phyloP scores from a whole-genome alignment of 2,797 vertebrate species.

The Falco cherrug region DNA sequence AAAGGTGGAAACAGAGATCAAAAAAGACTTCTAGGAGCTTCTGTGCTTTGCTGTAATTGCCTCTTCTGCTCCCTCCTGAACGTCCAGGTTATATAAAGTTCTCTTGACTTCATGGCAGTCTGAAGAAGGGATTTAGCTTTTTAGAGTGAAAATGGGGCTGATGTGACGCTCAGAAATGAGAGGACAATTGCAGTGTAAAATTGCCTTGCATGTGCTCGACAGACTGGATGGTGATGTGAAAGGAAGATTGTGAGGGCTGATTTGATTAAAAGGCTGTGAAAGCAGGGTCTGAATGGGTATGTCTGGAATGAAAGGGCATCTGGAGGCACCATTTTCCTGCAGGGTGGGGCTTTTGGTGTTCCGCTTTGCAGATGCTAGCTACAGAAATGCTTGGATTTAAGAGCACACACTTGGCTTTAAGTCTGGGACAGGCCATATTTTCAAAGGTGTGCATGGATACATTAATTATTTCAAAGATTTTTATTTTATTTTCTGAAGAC shows the following conservation, averaged over 20 bases:
- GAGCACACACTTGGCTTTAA: background rate
- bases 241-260: slow-evolving; percentile 40
- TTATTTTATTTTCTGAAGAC: background rate
- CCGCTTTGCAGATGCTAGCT: background rate
- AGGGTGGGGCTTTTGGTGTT: background rate
- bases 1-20: background rate
- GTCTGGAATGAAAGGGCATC: slow-evolving; percentile 12
- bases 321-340: background rate
- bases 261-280: slow-evolving; percentile 56
- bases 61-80: background rate
- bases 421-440: background rate
- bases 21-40: background rate
- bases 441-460: background rate
- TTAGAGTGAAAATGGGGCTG: slow-evolving; percentile 15
- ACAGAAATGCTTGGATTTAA: background rate
- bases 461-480: background rate
- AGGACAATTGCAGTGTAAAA: slow-evolving; percentile 50
- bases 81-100: background rate
- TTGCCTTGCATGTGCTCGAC: background rate
- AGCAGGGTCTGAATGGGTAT: background rate
- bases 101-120: background rate
- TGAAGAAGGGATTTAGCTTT: slow-evolving; percentile 27
- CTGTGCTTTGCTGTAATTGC: background rate
- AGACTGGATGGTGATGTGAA: slow-evolving; percentile 38
- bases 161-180: slow-evolving; percentile 32